Conservation (phyloP, 2,888 invertebrate genomes). For the Lutraria lutraria region DNA sequence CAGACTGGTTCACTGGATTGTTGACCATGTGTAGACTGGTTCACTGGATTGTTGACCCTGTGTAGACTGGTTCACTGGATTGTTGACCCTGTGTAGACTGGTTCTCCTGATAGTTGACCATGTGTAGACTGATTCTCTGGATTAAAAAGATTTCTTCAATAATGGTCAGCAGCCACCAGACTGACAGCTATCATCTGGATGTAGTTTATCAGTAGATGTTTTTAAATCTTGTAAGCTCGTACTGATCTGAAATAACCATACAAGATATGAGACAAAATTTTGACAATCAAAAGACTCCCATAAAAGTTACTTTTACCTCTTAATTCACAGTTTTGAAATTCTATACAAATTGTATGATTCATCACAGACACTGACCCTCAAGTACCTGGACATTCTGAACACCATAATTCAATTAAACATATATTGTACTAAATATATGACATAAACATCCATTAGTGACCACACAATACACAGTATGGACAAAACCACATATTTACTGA, state of each 20-base stretch:
- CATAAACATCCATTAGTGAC: too few relatives aligned
- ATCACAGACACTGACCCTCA: not conserved
- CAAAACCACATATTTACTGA: too few relatives aligned
- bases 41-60: not conserved
- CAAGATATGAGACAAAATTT: too few relatives aligned
- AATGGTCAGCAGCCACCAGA: constrained; percentile 7
- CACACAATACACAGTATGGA: too few relatives aligned
- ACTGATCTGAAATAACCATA: constrained; percentile 52
- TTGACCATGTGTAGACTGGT: not conserved
- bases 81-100: not conserved
- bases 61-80: not conserved
- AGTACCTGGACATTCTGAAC: too few relatives aligned
- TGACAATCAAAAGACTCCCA: not conserved
- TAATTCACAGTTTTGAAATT: not conserved
- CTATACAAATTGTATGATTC: not conserved
- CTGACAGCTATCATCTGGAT: constrained; percentile 20
- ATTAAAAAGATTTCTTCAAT: not conserved
- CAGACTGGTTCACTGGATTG: not conserved
- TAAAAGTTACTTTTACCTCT: too few relatives aligned
- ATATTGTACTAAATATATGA: too few relatives aligned
- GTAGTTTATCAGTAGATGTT: constrained; percentile 8
- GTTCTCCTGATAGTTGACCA: not conserved
- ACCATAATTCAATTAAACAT: too few relatives aligned
- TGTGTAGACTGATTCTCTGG: not conserved
- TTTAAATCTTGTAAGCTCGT: constrained; percentile 48